phyloP scores from a whole-genome alignment of 2,797 vertebrate genomes.

The Oreochromis mossambicus region DNA sequence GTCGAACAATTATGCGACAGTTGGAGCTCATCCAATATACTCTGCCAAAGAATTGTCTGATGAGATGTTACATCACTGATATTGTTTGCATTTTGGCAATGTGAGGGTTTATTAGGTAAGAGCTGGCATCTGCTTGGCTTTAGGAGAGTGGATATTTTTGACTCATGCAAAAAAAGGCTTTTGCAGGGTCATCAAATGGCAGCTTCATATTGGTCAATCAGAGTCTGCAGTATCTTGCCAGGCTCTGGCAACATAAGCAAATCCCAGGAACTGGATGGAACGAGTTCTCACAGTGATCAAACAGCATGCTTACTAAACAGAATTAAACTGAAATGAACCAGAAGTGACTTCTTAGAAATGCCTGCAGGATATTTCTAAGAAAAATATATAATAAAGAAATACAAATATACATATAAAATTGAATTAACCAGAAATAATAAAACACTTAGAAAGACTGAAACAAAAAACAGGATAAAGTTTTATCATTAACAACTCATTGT shows the following conservation, averaged over 20 bases:
- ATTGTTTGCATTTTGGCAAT: slow-evolving; percentile 17
- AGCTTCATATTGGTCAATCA: not conserved
- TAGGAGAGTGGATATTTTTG: not conserved
- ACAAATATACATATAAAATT: not conserved
- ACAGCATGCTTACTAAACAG: not conserved
- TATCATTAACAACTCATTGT: not conserved
- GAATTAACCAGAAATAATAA: not conserved
- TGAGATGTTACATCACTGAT: slow-evolving; percentile 14
- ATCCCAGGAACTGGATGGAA: not conserved
- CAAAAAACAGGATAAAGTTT: fast-evolving
- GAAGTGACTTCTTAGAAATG: not conserved
- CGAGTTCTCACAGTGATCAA: not conserved
- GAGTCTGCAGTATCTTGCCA: not conserved
- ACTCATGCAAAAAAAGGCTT: slow-evolving; percentile 19
- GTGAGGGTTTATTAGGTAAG: slow-evolving; percentile 36
- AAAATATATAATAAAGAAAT: not conserved
- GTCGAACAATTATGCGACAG: slow-evolving; percentile 7
- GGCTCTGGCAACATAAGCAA: not conserved
- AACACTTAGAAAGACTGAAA: not conserved
- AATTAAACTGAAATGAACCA: not conserved
- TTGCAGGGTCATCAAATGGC: not conserved
- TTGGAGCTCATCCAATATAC: slow-evolving; percentile 4
- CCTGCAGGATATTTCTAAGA: not conserved
- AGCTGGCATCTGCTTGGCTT: slow-evolving; percentile 14
- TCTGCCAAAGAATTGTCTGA: not conserved